A percentile compares a stretch with the other conserved stretches of the same genome.
Evolutionary conservation across 2,888 invertebrate genomes (phyloP).

Genomic region (Nymphalis urticae): DNA sequence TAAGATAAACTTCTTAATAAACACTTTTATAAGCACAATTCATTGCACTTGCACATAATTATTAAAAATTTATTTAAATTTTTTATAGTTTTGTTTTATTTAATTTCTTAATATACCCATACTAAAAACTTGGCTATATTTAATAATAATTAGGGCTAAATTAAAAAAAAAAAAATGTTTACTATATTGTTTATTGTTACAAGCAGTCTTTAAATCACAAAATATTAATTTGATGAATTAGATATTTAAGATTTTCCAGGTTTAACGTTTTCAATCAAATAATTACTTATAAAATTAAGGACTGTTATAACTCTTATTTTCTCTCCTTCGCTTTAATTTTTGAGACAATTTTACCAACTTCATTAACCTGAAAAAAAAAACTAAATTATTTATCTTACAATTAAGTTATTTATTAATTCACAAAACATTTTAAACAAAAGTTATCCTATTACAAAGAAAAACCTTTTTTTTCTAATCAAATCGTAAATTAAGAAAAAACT

Average conservation of each 20-base stretch:
- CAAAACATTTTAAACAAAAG: too few relatives aligned
- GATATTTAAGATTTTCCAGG: neutral
- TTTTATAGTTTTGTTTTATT: neutral
- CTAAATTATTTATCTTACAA: neutral
- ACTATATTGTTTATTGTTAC: neutral
- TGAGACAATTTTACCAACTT: constrained; percentile 74
- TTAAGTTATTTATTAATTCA: too few relatives aligned
- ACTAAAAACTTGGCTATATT: neutral
- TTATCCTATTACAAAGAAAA: too few relatives aligned
- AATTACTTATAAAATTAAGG: constrained; percentile 15
- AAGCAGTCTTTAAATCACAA: constrained; percentile 9
- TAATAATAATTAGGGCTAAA: neutral
- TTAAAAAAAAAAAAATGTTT: neutral
- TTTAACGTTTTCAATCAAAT: neutral
- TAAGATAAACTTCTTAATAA: constrained; percentile 46
- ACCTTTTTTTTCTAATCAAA: too few relatives aligned
- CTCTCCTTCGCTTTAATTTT: constrained; percentile 66
- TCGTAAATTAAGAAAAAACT: too few relatives aligned
- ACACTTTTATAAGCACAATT: constrained; percentile 43
- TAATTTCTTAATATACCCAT: neutral
- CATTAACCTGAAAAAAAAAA: constrained; percentile 66
- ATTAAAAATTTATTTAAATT: constrained; percentile 43
- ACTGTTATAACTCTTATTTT: constrained; percentile 50
- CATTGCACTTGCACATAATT: constrained; percentile 43
- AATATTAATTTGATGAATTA: too few relatives aligned